These are phyloP conservation scores for Synanthedon myopaeformis DNA, from an alignment of 2,888 invertebrate genomes.

Conservation along the genomic window DNA sequence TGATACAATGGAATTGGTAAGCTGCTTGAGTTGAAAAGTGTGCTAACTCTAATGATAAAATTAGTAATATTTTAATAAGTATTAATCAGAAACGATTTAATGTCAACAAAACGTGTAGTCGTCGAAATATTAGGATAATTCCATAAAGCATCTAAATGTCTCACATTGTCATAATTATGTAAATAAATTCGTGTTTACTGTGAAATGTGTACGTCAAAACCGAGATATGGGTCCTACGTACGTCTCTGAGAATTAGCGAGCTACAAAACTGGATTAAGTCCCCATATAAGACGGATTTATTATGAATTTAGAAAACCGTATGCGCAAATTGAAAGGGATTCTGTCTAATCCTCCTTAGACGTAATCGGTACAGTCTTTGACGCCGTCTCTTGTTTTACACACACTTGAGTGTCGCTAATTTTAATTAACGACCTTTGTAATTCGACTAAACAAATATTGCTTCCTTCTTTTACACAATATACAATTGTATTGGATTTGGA, in stretches of 20 bases:
- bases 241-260: slow-evolving; percentile 30
- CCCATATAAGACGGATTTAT: slow-evolving; percentile 32
- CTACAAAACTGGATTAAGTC: slow-evolving; percentile 35
- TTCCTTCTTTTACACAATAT: too few species aligned
- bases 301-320: slow-evolving; percentile 31
- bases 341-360: slow-evolving; percentile 6
- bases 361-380: slow-evolving; percentile 7
- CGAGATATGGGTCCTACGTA: slow-evolving; percentile 33
- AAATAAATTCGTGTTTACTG: slow-evolving; percentile 26
- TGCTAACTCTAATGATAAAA: too few species aligned
- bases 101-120: background rate
- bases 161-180: slow-evolving; percentile 5
- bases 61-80: too few species aligned
- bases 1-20: too few species aligned
- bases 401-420: background rate
- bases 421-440: background rate
- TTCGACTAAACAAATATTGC: background rate
- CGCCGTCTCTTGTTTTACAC: background rate
- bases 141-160: background rate
- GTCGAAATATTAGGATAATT: background rate
- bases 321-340: slow-evolving; percentile 16
- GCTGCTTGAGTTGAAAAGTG: too few species aligned
- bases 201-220: slow-evolving; percentile 29
- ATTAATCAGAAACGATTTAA: too few species aligned
- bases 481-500: too few species aligned